Evolutionary conservation across 2,113 vertebrate genomes (phyloP), one percentile per base, ranked within the genome.

Genomic region (Antennarius striatus): DNA sequence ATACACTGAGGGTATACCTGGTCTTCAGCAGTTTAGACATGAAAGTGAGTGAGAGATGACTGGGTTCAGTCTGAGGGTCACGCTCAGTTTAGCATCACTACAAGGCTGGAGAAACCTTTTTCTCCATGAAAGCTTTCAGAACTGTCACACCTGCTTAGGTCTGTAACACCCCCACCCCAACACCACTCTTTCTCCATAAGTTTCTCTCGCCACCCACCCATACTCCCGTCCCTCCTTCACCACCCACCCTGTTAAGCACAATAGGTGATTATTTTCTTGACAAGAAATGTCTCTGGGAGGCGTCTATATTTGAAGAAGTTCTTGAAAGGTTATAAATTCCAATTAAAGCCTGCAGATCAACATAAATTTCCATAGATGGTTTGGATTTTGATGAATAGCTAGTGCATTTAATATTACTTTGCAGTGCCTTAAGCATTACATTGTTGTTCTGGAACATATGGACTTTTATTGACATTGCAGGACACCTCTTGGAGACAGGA

Each of bases 101-200:
- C 75, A 59, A 86, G 85, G 79, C 75, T 74, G 68, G 54, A 60
- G 70, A 65, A 82, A 81, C 53, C 77, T 76, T 76, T 80, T 80
- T 62, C 74, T 54, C 73, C 62, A 64, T 72, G 76, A 87, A 87
- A 82, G 73, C 87, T 84, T 79, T 86, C 86, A 84, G 80, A 84
- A 66, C 75, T 80, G 86, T 86, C 89, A 91, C 86, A 90, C 77
- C 80, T 84, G 80, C 80, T 88, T 85, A 81, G 78, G 58, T 83
- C 75, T 76, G 64, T 80, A 79, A 78, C 81, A 70, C 58, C 22
- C 1, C 29, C 52, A 13, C 15, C 5, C 54, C 15, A 13, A 15
- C 8, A 9, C 47, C 28, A 48, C 17, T 32, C 46, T 48, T 29
- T 52, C 54, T 50, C 52, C 39, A 28, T 22, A 50, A 56, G 22